Base-by-base conservation (phyloP, 2,888 invertebrate genomes). In the Elmis aenea region DNA sequence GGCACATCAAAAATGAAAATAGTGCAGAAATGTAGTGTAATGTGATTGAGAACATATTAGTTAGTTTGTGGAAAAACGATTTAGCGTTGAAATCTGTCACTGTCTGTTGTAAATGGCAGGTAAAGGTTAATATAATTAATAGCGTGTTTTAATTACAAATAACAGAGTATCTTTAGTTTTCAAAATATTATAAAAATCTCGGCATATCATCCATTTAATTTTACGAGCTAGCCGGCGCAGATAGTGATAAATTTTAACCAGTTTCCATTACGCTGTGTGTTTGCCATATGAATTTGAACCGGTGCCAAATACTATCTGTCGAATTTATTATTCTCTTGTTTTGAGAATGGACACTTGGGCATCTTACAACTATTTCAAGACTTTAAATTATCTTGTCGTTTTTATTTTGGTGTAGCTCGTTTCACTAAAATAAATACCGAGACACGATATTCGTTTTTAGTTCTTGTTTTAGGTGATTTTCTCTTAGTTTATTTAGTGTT, bases 201-300 rank as follows among this genome's bases (percentile, higher is more conserved):
- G 30, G 10, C 18, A 21, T 33, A 38, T 41, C 18, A 33, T 40
- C 45, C 24, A 33, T 44, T 41, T 38, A 34, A 21, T 42, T 46
- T 48, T 48, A 39, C 25, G 39, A 43, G 18, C 21, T 24, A 28
- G 13, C 23, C 24, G 23, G 11, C 20, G 30, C 25, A 29, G 26
- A 46, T 43, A 43, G 46, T 47, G 38, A 52, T 52, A 55, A 52
- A 56, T 56, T 50, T 41, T 36, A 38, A 45, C 38, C 45, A 51
- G 38, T 32, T 45, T 51, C 51, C 52, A 55, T 57, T 55, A 52
- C 18, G 5, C 48, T 52, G 46, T 46, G 52, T 52, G 52, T 46
- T 52, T 45, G 51, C 52, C 51, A 51, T 55, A 55, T 54, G 54
- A 55, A 52, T 52, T 55, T 57, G 57, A 55, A 54, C 48, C 46